Conservation (phyloP, 2,797 vertebrate species). For the Microctenopoma lineatum region DNA sequence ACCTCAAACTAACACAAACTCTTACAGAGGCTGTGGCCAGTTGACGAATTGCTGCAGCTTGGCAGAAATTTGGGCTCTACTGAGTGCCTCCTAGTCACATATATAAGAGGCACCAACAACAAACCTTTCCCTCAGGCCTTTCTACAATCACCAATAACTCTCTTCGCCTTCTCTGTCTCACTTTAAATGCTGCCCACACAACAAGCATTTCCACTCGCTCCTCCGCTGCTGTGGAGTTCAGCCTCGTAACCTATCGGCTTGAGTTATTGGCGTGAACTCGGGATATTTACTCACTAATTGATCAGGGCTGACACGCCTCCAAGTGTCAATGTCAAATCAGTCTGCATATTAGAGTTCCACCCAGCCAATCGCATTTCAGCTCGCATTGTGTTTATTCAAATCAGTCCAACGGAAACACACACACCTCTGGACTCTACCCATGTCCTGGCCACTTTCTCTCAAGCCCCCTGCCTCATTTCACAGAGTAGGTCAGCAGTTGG, state of each 20-base stretch:
- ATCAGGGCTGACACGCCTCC: constrained; percentile 45
- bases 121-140: constrained; percentile 42
- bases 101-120: constrained; percentile 44
- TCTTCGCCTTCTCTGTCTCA: constrained; percentile 38
- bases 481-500: constrained; percentile 65
- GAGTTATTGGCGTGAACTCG: constrained; percentile 47
- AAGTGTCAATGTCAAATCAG: constrained; percentile 51
- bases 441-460: constrained; percentile 23
- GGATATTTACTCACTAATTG: constrained; percentile 66
- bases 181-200: constrained; percentile 62
- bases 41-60: constrained; percentile 18
- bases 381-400: background rate
- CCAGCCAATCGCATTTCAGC: background rate
- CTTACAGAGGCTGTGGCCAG: constrained; percentile 7
- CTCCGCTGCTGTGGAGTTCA: constrained; percentile 23
- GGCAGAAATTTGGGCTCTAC: constrained; percentile 31
- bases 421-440: background rate
- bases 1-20: constrained; percentile 38
- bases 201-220: constrained; percentile 42
- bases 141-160: constrained; percentile 51
- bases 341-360: constrained; percentile 35
- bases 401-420: background rate
- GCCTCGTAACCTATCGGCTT: constrained; percentile 26
- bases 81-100: constrained; percentile 47
- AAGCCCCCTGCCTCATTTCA: constrained; percentile 55